A percentile compares a stretch with the other conserved stretches of the same genome.
These are phyloP conservation scores for Naso thynnoides DNA, from an alignment of 2,797 vertebrate species.

Conservation along the genomic window DNA sequence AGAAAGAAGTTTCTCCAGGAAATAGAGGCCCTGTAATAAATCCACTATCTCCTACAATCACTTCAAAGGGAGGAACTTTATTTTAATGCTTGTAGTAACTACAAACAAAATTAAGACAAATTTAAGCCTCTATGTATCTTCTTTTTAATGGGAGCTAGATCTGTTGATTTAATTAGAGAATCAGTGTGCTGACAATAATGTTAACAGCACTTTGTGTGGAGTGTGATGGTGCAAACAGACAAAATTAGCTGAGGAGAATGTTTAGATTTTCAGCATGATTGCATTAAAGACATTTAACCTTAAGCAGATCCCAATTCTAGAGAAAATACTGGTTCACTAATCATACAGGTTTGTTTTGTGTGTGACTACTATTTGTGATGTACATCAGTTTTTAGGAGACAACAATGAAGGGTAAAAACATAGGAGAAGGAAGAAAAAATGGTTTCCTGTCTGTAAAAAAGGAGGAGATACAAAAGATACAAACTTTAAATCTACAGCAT, in stretches of 20 bases:
- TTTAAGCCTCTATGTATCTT: slow-evolving; percentile 12
- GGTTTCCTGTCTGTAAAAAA: slow-evolving; percentile 22
- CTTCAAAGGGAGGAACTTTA: slow-evolving; percentile 33
- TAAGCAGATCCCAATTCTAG: slow-evolving; percentile 62
- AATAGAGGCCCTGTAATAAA: slow-evolving; percentile 47
- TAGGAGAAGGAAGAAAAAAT: background rate
- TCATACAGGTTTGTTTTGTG: slow-evolving; percentile 48
- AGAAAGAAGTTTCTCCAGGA: slow-evolving; percentile 42
- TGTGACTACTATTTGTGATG: slow-evolving; percentile 61
- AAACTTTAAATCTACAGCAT: slow-evolving; percentile 25
- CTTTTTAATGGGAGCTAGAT: slow-evolving; percentile 36
- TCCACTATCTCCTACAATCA: slow-evolving; percentile 15
- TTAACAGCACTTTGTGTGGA: slow-evolving; percentile 13
- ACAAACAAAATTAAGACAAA: slow-evolving; percentile 24
- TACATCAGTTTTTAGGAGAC: slow-evolving; percentile 67
- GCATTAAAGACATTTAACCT: slow-evolving; percentile 78
- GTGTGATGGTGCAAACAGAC: slow-evolving; percentile 10
- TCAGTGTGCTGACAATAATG: slow-evolving; percentile 36
- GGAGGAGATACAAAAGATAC: background rate
- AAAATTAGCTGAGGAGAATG: slow-evolving; percentile 66
- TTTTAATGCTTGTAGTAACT: slow-evolving; percentile 31
- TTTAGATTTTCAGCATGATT: slow-evolving; percentile 73
- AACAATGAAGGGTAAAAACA: slow-evolving; percentile 20
- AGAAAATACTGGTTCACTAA: slow-evolving; percentile 72
- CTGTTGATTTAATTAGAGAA: slow-evolving; percentile 52